Conservation (phyloP, 2,797 vertebrate species). For the Harpagifer antarcticus region DNA sequence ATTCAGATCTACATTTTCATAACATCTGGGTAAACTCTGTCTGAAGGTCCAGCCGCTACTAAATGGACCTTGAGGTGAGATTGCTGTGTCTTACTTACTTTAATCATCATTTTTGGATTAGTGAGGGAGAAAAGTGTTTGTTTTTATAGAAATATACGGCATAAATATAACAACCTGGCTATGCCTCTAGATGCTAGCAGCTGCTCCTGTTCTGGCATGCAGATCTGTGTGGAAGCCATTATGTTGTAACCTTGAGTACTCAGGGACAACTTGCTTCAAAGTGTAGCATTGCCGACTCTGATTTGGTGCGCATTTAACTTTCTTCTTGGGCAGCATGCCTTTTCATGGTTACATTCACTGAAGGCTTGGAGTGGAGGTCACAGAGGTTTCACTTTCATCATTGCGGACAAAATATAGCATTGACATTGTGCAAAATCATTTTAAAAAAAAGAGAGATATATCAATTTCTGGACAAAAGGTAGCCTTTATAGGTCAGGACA, state of each 20-base stretch:
- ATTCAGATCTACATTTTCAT: neutral
- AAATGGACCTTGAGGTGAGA: slow-evolving; percentile 1
- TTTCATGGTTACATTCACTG: slow-evolving; percentile 34
- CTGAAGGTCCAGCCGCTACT: neutral
- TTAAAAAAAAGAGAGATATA: neutral
- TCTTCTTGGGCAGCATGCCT: slow-evolving; percentile 8
- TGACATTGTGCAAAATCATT: neutral
- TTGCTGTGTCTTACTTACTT: neutral
- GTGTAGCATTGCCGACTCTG: slow-evolving; percentile 30
- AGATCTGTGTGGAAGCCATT: slow-evolving; percentile 33
- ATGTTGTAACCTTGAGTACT: slow-evolving; percentile 30
- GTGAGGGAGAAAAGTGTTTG: neutral
- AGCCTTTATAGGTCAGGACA: neutral
- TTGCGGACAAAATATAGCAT: slow-evolving; percentile 12
- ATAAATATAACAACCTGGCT: neutral
- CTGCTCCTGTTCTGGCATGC: slow-evolving; percentile 20
- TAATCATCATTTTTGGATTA: neutral
- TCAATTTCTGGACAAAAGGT: too few relatives aligned
- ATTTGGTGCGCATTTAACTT: slow-evolving; percentile 43
- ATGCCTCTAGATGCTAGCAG: slow-evolving; percentile 5
- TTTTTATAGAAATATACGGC: neutral
- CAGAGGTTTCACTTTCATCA: slow-evolving; percentile 39
- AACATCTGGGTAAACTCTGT: neutral
- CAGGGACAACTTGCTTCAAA: slow-evolving; percentile 38
- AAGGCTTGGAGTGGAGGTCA: slow-evolving; percentile 37